Base-by-base conservation (phyloP, 2,888 invertebrate species). In the Campoplex capitator region DNA sequence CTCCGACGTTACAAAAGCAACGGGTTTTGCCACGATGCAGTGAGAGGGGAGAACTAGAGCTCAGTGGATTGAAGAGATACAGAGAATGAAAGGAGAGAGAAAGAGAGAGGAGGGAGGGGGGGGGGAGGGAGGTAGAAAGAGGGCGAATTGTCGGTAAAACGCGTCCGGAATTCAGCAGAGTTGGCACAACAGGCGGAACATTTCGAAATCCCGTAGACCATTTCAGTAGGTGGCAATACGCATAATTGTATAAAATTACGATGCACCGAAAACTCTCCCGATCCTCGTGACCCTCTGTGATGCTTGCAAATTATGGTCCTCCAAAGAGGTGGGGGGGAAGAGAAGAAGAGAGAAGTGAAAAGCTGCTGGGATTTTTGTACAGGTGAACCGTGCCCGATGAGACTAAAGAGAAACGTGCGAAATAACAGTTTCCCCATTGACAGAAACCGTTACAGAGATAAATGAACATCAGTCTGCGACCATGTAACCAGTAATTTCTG, bases 231-330 rank as follows among this genome's bases (percentile, higher is more conserved):
- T 88, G 91, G 90, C 92, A 93, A 92, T 92, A 91, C 91, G 93
- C 90, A 92, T 93, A 93, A 93, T 92, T 93, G 92, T 92, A 91
- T 93, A 91, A 93, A 93, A 93, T 93, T 93, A 93, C 91, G 86
- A 90, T 89, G 85, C 71, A 78, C 82, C 68, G 28, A 77, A 83
- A 84, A 80, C 80, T 75, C 83, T 42, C 54, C 23, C 38, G n/a
- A 42, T 23, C 4, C 42, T n/a, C 65, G 42, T 48, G 45, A 35
- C 62, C 56, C 48, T 71, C 18, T 45, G 71, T 65, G 71, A 65
- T 71, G 65, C 83, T 80, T 45, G 85, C 82, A 86, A 89, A 89
- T 88, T 88, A 88, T 89, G 84, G 83, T 88, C 73, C 56, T 32
- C 3, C 28, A 11, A 8, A 51, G n/a, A 18, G n/a, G 18, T 23